Percentiles rank a stretch among this genome's conserved stretches.
Evolutionary conservation across 2,113 vertebrate species (phyloP).

Genomic region (Octodon degus): DNA sequence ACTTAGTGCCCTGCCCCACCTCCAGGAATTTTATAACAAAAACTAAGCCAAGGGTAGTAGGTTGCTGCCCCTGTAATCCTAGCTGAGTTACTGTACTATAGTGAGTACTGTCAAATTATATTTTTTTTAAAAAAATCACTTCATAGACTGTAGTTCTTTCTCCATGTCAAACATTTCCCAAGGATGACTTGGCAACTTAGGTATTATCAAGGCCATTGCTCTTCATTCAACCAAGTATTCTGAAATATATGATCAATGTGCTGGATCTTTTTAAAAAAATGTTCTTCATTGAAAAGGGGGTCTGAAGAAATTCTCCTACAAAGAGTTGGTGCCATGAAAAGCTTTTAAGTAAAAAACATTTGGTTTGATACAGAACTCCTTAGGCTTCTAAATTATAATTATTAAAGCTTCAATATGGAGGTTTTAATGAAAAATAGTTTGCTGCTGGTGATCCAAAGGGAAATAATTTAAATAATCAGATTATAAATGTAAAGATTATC

Average conservation of each 20-base stretch:
- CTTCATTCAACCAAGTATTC: not conserved
- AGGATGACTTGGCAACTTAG: not conserved
- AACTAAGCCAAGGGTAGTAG: not conserved
- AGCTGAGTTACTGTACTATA: not conserved
- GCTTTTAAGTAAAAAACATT: not conserved
- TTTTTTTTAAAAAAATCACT: not conserved
- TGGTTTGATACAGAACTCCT: not conserved
- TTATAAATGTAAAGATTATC: conserved; percentile 51
- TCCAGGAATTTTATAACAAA: not conserved
- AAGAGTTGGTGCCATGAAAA: not conserved
- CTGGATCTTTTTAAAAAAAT: not conserved
- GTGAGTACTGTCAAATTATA: not conserved
- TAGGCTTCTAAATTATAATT: conserved; percentile 47
- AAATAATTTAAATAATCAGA: conserved; percentile 38
- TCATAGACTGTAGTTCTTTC: not conserved
- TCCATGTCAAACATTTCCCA: not conserved
- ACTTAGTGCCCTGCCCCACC: not conserved
- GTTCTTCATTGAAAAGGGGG: not conserved
- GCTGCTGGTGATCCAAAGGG: conserved; percentile 32
- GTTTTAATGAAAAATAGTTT: not conserved
- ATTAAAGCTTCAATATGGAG: conserved; percentile 32
- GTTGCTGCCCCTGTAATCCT: not conserved
- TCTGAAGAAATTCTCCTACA: not conserved
- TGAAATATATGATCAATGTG: not conserved
- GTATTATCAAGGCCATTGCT: not conserved